phyloP scores from a whole-genome alignment of 2,888 invertebrate species.

The Apantesis nais region DNA sequence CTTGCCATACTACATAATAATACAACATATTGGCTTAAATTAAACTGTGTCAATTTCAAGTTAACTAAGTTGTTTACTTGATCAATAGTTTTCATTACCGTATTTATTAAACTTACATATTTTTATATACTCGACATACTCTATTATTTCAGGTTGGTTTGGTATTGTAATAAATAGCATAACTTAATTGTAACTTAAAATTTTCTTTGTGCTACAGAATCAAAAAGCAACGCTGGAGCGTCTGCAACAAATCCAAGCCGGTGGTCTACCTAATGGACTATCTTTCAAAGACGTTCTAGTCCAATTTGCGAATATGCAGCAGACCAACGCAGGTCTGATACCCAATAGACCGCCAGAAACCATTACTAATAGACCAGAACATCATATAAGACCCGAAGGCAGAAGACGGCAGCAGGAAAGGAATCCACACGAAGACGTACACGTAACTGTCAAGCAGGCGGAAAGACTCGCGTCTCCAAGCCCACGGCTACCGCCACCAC shows the following conservation, averaged over 20 bases:
- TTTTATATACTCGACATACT: background rate
- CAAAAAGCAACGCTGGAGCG: slow-evolving; percentile 81
- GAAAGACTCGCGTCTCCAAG: slow-evolving; percentile 71
- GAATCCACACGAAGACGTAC: slow-evolving; percentile 57
- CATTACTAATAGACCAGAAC: slow-evolving; percentile 66
- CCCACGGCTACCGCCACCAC: slow-evolving; percentile 85
- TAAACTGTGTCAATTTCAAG: background rate
- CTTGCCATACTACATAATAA: background rate
- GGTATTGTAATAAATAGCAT: background rate
- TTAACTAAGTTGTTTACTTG: background rate
- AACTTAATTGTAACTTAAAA: background rate
- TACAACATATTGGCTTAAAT: background rate
- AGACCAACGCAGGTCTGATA: slow-evolving; percentile 65
- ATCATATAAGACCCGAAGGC: slow-evolving; percentile 65
- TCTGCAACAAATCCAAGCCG: slow-evolving; percentile 80
- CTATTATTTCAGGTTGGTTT: background rate
- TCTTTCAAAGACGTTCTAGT: slow-evolving; percentile 91
- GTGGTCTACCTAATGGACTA: slow-evolving; percentile 75
- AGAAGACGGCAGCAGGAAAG: slow-evolving; percentile 58
- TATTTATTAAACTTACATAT: background rate
- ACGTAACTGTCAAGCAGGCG: slow-evolving; percentile 61
- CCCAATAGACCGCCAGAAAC: slow-evolving; percentile 68
- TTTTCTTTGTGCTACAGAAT: slow-evolving; percentile 59
- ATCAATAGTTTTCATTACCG: background rate
- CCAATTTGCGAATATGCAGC: slow-evolving; percentile 89